Evolutionary conservation across 2,888 invertebrate species (phyloP).

Genomic region (Venustoraphidia nigricollis): DNA sequence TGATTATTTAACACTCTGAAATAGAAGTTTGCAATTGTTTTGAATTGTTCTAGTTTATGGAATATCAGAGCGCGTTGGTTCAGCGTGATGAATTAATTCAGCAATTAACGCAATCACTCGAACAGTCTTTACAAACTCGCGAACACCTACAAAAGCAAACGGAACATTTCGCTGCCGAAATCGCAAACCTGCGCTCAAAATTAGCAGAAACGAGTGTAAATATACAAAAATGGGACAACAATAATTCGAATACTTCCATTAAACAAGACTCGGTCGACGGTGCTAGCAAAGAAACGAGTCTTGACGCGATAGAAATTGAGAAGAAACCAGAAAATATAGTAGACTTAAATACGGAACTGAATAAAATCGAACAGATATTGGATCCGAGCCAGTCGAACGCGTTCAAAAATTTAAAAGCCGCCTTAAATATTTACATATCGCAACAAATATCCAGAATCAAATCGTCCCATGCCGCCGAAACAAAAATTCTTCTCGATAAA

Average conservation of each 20-base stretch:
- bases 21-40: not conserved
- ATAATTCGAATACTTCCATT: not conserved
- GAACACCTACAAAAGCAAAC: slow-evolving; percentile 45
- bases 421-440: slow-evolving; percentile 36
- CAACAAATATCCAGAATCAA: slow-evolving; percentile 36
- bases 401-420: slow-evolving; percentile 32
- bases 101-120: slow-evolving; percentile 52
- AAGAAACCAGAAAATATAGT: slow-evolving; percentile 16
- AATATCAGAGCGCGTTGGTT: slow-evolving; percentile 52
- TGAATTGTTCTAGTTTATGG: slow-evolving; percentile 40
- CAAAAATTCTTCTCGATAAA: slow-evolving; percentile 29
- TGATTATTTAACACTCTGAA: too few relatives aligned
- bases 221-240: slow-evolving; percentile 16
- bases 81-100: slow-evolving; percentile 57
- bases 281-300: not conserved
- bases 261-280: not conserved
- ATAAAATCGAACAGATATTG: slow-evolving; percentile 25
- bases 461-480: slow-evolving; percentile 27
- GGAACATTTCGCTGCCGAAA: slow-evolving; percentile 41
- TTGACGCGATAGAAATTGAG: slow-evolving; percentile 27
- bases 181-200: slow-evolving; percentile 33
- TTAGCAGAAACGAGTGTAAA: slow-evolving; percentile 29
- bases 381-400: slow-evolving; percentile 25
- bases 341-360: slow-evolving; percentile 21
- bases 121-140: slow-evolving; percentile 45